Base-by-base conservation (phyloP, 1,140 invertebrate genomes). In the Cecropterus lyciades region DNA sequence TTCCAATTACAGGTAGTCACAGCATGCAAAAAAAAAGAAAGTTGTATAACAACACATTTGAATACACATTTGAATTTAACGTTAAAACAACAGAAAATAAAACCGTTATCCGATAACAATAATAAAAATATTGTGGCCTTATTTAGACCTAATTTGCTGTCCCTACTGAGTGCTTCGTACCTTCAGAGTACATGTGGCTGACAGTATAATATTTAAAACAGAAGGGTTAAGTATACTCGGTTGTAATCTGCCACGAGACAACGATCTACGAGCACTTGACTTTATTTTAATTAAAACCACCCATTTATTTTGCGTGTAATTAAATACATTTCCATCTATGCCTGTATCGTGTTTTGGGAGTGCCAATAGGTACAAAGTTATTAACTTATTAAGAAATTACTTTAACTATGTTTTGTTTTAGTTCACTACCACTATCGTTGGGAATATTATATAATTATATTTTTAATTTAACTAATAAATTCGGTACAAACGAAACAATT, bases 171-270 rank as follows among this genome's bases (percentile, higher is more conserved):
- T 8, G 9, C 30, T 33, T 9, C 64, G 37, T 53, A 57, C 59
- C 57, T 55, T 65, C 57, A 62, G 53, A 33, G 7, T 77, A 75
- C 70, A 70, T 75, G 67, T 75, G 27, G 65, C 71, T 81, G 81
- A 79, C 77, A 78, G 69, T 43, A 49, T 64, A 45, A 74, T 72
- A 76, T 73, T 80, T 73, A 78, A 75, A 73, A 77, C 64, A 65
- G 72, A 80, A 82, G 73, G 82, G 82, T 84, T 82, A 84, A 82
- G 66, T 71, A 73, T 65, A 77, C 57, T 75, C 65, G 27, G 57
- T 59, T 73, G 74, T 80, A 80, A 76, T 78, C 70, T 71, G 59
- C 73, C 51, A 57, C 55, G 33, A 78, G 72, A 85, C 75, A 79
- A 77, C 69, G 46, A 78, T 73, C 74, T 72, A 75, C 67, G 67